Base-by-base conservation (phyloP, 2,113 vertebrate species). In the Thalassoma bifasciatum region DNA sequence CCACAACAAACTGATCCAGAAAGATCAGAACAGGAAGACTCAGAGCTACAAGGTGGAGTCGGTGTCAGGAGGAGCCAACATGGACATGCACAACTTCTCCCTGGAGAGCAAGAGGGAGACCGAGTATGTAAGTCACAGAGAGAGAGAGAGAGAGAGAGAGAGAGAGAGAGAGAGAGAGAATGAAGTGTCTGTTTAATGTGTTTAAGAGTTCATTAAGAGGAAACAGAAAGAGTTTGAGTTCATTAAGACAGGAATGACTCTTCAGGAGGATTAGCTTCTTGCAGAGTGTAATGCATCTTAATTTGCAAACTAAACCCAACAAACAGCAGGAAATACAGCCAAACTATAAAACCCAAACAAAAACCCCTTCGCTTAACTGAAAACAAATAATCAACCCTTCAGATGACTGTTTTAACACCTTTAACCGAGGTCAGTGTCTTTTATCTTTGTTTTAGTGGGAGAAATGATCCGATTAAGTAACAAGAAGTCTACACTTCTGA, bases 21-120 rank as follows among this genome's bases (percentile, higher is more conserved):
- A 95, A 82, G 95, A 95, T n/a, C 91, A 95, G 47, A 92, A 94
- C 79, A 96, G 88, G 90, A 97, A 96, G 80, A 95, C 92, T 0
- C 97, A 97, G 69, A 96, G 95, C 79, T 95, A 96, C 89, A 97
- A 96, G 91, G 90, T 96, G 38, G 94, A 96, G 52, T 94, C 95
- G 0, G 93, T 96, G 74, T 94, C 95, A 0, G 94, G 94, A 64
- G 96, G 89, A 77, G 75, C 92, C 65, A 90, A 94, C 52, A 94
- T 92, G 0, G 96, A 98, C 83, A 94, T 95, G 40, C 92, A 97
- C 84, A 99, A 98, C 92, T 97, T 97, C 88, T 98, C 96, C 89
- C 95, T 96, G 38, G 96, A 98, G 89, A 95, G 91, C 81, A 97
- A 97, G 84, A 94, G 93, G 85, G 96, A 98, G 89, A 93, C 92